These are phyloP conservation scores for Poeciliopsis infans DNA, from an alignment of 2,797 vertebrate species.

Conservation along the genomic window DNA sequence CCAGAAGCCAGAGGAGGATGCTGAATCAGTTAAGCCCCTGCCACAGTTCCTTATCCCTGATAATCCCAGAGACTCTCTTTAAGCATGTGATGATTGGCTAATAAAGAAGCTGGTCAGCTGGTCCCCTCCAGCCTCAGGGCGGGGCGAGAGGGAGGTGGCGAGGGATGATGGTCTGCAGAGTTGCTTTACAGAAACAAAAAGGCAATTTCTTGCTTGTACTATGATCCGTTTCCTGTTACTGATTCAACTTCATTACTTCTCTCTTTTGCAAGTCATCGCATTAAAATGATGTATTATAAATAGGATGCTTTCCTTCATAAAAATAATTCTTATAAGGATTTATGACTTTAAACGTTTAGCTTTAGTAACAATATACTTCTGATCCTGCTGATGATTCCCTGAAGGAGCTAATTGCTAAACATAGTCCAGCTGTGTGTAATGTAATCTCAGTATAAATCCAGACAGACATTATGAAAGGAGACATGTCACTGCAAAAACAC, in stretches of 20 bases:
- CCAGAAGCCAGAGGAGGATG: conserved; percentile 43
- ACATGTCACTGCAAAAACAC: not conserved
- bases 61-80: conserved; percentile 69
- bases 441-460: not conserved
- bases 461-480: not conserved
- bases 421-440: not conserved
- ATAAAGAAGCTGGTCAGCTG: conserved; percentile 60
- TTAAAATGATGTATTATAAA: not conserved
- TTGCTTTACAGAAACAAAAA: not conserved
- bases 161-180: conserved; percentile 10
- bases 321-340: not conserved
- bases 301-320: not conserved
- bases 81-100: conserved; percentile 74
- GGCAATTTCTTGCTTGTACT: not conserved
- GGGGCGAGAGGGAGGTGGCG: conserved; percentile 4
- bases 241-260: not conserved
- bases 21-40: conserved; percentile 53
- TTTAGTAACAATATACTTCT: not conserved
- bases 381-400: not conserved
- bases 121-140: conserved; percentile 37
- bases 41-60: conserved; percentile 60
- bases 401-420: not conserved
- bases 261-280: not conserved
- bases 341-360: not conserved
- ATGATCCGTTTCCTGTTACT: not conserved